Conservation (phyloP, 2,888 invertebrate species). For the Platycheirus rosarum region DNA sequence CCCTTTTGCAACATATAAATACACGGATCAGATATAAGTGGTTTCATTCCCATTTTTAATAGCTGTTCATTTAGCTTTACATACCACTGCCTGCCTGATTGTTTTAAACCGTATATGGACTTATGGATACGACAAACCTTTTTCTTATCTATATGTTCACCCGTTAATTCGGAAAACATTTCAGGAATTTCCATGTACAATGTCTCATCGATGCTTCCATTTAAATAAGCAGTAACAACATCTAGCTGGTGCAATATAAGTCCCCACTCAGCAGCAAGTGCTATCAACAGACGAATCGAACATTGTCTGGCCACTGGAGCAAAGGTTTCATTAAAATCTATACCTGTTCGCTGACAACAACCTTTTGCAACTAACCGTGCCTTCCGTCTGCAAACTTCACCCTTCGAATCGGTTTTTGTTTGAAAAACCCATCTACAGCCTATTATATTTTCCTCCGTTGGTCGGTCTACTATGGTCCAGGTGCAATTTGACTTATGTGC, state of each 20-base stretch:
- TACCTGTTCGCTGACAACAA: conserved; percentile 4
- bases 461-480: conserved; percentile 3
- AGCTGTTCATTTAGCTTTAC: conserved; percentile 5
- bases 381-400: conserved; percentile 8
- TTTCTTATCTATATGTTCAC: background rate
- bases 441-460: conserved; percentile 14
- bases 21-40: conserved; percentile 7
- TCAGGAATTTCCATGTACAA: background rate
- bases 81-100: conserved; percentile 9
- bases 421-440: conserved; percentile 20
- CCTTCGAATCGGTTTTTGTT: conserved; percentile 22
- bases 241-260: no score
- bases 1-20: conserved; percentile 5
- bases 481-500: conserved; percentile 5
- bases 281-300: no score
- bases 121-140: background rate
- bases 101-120: background rate
- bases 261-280: no score
- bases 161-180: conserved; percentile 1
- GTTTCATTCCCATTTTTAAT: conserved; percentile 12
- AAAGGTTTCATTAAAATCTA: conserved; percentile 9
- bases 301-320: no score
- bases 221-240: conserved; percentile 15
- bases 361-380: background rate
- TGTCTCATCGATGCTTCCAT: conserved; percentile 6